These are phyloP conservation scores for Clarias fuscus DNA, from an alignment of 2,797 vertebrate species.

Conservation along the genomic window DNA sequence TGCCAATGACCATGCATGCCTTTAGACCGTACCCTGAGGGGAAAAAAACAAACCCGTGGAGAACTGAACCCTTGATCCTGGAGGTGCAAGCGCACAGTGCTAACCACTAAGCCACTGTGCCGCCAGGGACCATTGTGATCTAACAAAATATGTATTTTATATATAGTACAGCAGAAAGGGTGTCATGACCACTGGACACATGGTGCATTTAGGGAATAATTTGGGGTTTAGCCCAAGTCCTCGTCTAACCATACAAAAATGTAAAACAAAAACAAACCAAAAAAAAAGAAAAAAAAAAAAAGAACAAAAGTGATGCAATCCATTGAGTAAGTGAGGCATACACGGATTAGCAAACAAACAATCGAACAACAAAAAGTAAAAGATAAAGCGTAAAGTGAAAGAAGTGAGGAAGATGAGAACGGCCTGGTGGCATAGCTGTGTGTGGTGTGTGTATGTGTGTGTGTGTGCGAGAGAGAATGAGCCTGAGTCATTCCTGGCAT, in stretches of 20 bases:
- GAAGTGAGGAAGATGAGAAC: neutral
- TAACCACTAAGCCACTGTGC: too few species aligned
- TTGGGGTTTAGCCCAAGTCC: neutral
- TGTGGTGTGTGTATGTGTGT: conserved; percentile 16
- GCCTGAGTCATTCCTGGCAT: conserved; percentile 38
- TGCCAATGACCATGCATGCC: too few species aligned
- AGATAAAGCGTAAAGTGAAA: neutral
- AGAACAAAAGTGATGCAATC: neutral
- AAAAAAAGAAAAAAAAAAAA: too few species aligned
- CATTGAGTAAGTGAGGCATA: neutral
- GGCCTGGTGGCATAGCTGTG: neutral
- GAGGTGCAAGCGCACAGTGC: too few species aligned
- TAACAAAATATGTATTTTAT: neutral
- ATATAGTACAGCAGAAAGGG: neutral
- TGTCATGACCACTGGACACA: too few species aligned
- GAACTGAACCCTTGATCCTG: too few species aligned
- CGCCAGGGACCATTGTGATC: too few species aligned
- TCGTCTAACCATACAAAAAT: neutral
- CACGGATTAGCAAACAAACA: neutral
- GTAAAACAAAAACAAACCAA: neutral
- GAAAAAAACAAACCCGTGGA: too few species aligned
- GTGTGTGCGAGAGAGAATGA: neutral
- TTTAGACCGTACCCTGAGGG: too few species aligned
- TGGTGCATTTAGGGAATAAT: neutral
- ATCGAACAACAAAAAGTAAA: neutral